Evolutionary conservation across 2,113 vertebrate genomes (phyloP).

Genomic region (Nicator chloris): DNA sequence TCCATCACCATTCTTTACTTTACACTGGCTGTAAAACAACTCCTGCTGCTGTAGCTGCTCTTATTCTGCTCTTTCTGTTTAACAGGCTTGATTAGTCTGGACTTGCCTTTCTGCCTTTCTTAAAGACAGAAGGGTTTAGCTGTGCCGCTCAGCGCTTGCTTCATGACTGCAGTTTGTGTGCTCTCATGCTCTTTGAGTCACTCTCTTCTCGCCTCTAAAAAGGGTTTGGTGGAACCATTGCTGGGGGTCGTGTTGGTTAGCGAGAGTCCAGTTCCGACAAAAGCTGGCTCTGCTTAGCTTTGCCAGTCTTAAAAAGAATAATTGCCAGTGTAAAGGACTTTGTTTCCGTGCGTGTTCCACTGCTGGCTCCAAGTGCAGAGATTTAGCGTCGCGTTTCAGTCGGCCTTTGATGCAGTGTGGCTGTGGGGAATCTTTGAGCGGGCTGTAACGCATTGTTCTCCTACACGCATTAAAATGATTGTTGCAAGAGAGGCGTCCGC

Average conservation of each 20-base stretch:
- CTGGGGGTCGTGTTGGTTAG: neutral
- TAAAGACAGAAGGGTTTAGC: neutral
- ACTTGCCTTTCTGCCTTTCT: constrained; percentile 28
- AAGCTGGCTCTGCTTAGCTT: neutral
- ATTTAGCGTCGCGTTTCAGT: neutral
- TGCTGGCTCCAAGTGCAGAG: neutral
- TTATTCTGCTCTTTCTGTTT: neutral
- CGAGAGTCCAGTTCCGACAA: neutral
- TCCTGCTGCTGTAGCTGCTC: neutral
- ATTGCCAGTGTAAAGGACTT: neutral
- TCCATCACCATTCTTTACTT: neutral
- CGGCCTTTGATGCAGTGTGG: neutral
- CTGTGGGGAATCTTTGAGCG: constrained; percentile 43
- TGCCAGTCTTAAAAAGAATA: neutral
- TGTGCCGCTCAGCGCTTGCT: neutral
- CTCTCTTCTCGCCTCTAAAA: neutral
- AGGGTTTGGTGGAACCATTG: neutral
- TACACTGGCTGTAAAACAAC: neutral
- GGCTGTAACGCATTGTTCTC: constrained; percentile 42
- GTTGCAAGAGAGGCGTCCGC: neutral
- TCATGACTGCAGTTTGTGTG: neutral
- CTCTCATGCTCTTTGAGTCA: neutral
- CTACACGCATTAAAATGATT: neutral
- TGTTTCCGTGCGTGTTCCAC: neutral
- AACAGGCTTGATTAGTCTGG: constrained; percentile 20